These are phyloP conservation scores for Yoshiicerus persimilis DNA, from an alignment of 1,140 invertebrate species.

Conservation along the genomic window DNA sequence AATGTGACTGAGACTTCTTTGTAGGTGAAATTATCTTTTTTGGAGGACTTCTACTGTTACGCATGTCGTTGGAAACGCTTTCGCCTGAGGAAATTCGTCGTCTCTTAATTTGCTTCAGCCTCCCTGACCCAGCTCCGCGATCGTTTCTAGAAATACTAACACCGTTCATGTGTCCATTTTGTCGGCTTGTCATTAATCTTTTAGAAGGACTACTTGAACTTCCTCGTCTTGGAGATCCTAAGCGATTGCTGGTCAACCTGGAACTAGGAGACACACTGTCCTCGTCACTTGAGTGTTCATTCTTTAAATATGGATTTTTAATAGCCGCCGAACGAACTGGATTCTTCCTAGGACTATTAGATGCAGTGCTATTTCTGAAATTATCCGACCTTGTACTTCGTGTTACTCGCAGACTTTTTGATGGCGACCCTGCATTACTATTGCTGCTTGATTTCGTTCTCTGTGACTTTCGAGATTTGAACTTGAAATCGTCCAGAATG, in stretches of 20 bases:
- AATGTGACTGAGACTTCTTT: not conserved
- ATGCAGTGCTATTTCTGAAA: not conserved
- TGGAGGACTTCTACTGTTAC: not conserved
- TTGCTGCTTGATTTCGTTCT: constrained; percentile 12
- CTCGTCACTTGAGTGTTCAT: not conserved
- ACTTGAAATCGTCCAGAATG: constrained; percentile 65
- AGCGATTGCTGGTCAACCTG: not conserved
- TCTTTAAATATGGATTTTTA: constrained; percentile 28
- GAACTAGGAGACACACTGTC: not conserved
- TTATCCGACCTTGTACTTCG: not conserved
- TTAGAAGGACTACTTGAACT: not conserved
- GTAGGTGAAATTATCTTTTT: not conserved
- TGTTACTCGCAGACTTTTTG: not conserved
- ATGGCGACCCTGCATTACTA: not conserved
- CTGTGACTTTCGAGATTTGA: constrained; percentile 50
- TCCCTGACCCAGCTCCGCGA: not conserved
- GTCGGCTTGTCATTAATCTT: not conserved
- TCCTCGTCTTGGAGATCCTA: not conserved
- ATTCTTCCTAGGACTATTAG: constrained; percentile 39
- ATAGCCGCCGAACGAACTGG: constrained; percentile 29
- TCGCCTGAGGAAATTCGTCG: constrained; percentile 44
- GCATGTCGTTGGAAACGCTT: constrained; percentile 28
- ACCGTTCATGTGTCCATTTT: not conserved
- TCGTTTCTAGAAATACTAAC: not conserved
- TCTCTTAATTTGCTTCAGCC: not conserved